A percentile compares a stretch with the other conserved stretches of the same genome.
Evolutionary conservation across 2,113 vertebrate genomes (phyloP).

Genomic region (Ovis canadensis): DNA sequence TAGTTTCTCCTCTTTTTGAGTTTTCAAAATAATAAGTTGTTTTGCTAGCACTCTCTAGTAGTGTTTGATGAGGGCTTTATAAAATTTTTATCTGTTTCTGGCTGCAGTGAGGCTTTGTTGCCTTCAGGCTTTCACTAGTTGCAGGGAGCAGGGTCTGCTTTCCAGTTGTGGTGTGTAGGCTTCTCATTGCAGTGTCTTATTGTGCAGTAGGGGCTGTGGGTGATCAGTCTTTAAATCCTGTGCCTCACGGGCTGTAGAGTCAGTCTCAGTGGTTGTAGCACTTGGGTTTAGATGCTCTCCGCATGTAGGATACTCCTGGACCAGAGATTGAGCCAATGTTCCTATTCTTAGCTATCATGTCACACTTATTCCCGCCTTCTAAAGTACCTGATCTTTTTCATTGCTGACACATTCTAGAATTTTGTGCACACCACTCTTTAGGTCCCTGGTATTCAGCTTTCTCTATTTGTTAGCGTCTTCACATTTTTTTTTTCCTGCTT

Average conservation of each 20-base stretch:
- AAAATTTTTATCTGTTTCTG: neutral
- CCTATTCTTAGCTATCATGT: neutral
- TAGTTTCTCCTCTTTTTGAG: neutral
- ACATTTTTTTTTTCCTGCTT: neutral
- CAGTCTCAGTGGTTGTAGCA: neutral
- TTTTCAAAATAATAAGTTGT: neutral
- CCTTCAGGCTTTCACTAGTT: neutral
- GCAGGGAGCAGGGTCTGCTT: neutral
- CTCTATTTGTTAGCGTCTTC: neutral
- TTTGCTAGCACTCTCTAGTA: neutral
- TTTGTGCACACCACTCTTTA: neutral
- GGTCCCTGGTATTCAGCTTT: neutral
- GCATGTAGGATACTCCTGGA: neutral
- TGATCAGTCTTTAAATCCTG: neutral
- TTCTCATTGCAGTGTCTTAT: rapidly evolving
- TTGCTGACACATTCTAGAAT: neutral
- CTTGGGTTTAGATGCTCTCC: neutral
- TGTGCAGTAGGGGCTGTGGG: rapidly evolving
- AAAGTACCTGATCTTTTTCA: neutral
- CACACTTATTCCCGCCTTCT: neutral
- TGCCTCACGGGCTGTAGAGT: neutral
- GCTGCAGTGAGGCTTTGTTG: neutral
- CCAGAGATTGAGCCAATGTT: neutral
- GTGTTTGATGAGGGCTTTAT: neutral
- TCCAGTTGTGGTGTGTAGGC: neutral